Evolutionary conservation across 2,797 vertebrate species (phyloP).

Genomic region (Lithobates sylvaticus): DNA sequence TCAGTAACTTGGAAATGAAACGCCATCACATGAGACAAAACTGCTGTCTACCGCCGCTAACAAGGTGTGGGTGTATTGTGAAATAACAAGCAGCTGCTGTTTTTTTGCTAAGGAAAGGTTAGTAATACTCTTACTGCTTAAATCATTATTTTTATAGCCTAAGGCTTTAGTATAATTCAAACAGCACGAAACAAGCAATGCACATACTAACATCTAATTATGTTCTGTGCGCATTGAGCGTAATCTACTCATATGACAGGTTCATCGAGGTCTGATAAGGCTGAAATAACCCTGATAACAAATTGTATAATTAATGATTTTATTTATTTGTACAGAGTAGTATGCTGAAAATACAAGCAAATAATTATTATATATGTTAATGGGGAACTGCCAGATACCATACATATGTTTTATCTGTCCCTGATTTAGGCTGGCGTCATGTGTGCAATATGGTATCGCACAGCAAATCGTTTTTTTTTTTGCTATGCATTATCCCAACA

Average conservation of each 20-base stretch:
- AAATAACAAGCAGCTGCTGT: not conserved
- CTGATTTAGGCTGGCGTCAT: too few species aligned
- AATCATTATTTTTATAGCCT: constrained; percentile 20
- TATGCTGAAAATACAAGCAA: too few species aligned
- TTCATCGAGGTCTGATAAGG: too few species aligned
- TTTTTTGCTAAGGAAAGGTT: constrained; percentile 12
- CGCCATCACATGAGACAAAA: not conserved
- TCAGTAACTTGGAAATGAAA: not conserved
- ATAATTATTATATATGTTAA: too few species aligned
- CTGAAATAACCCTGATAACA: not conserved
- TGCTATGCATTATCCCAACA: too few species aligned
- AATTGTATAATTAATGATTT: not conserved
- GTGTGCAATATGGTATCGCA: too few species aligned
- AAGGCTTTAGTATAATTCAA: constrained; percentile 25
- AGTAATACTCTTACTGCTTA: not conserved
- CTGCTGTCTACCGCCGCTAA: not conserved
- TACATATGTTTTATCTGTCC: too few species aligned
- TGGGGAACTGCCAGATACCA: too few species aligned
- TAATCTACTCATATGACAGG: not conserved
- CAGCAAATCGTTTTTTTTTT: too few species aligned
- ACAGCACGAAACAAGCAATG: not conserved
- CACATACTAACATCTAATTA: not conserved
- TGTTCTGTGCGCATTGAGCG: not conserved
- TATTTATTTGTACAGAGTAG: too few species aligned
- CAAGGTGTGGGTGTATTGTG: constrained; percentile 30